A percentile compares a stretch with the other conserved stretches of the same genome.
These are phyloP conservation scores for Gerris buenoi DNA, from an alignment of 1,140 invertebrate species.

Conservation along the genomic window DNA sequence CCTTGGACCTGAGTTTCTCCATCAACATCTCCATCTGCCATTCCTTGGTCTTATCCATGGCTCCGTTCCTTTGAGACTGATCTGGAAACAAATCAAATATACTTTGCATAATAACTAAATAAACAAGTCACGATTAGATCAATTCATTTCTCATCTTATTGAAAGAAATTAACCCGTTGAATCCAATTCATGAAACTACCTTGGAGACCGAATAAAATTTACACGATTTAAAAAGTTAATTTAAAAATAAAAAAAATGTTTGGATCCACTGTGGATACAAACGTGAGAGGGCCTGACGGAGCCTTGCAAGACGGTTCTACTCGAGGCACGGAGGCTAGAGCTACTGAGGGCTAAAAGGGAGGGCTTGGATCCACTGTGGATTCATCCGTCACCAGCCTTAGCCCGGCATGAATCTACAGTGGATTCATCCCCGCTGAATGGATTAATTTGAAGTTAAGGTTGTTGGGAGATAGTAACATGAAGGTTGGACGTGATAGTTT, in stretches of 20 bases:
- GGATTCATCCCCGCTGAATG: too few species aligned
- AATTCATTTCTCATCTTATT: neutral
- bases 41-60: conserved; percentile 23
- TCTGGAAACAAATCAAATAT: neutral
- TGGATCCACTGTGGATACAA: neutral
- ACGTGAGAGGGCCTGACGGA: too few species aligned
- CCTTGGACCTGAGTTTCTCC: conserved; percentile 70
- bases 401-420: too few species aligned
- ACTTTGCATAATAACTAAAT: neutral
- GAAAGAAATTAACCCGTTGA: neutral
- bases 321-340: too few species aligned
- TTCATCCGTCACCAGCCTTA: too few species aligned
- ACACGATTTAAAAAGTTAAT: neutral
- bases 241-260: neutral
- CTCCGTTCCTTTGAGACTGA: neutral
- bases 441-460: too few species aligned
- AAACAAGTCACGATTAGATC: neutral
- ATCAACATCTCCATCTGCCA: conserved; percentile 57
- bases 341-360: too few species aligned
- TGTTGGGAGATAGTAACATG: too few species aligned
- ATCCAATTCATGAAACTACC: neutral
- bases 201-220: too few species aligned
- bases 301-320: too few species aligned
- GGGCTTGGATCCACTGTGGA: too few species aligned
- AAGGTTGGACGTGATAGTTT: too few species aligned